These are phyloP conservation scores for Dione vanillae DNA, from an alignment of 2,888 invertebrate species.

Conservation along the genomic window DNA sequence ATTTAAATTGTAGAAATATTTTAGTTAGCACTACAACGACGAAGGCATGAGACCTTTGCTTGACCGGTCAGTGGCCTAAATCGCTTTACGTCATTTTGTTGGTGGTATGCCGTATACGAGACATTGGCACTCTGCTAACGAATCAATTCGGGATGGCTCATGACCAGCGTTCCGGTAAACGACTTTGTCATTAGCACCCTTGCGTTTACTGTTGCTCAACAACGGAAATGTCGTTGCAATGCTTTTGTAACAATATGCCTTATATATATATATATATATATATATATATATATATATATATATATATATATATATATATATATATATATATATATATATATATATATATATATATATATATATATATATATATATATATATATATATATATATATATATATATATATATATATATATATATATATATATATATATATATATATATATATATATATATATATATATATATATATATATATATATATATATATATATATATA, in stretches of 20 bases:
- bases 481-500: too few relatives aligned
- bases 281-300: too few relatives aligned
- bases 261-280: too few relatives aligned
- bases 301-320: too few relatives aligned
- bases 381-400: too few relatives aligned
- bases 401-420: too few relatives aligned
- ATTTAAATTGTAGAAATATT: background rate
- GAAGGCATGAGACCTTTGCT: slow-evolving; percentile 58
- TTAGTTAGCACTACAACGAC: background rate
- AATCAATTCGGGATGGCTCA: slow-evolving; percentile 71
- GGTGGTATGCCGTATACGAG: slow-evolving; percentile 48
- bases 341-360: too few relatives aligned
- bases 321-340: too few relatives aligned
- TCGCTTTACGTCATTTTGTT: slow-evolving; percentile 50
- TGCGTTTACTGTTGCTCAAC: slow-evolving; percentile 44
- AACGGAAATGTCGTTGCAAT: slow-evolving; percentile 41
- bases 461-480: too few relatives aligned
- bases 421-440: too few relatives aligned
- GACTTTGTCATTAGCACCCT: slow-evolving; percentile 56
- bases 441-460: too few relatives aligned
- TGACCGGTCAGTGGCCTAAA: slow-evolving; percentile 70
- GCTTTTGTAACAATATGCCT: slow-evolving; percentile 36
- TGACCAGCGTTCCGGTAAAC: slow-evolving; percentile 55
- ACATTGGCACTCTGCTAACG: slow-evolving; percentile 63
- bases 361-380: too few relatives aligned